Evolutionary conservation across 1,140 invertebrate genomes (phyloP), one percentile per base, ranked within the genome.

Genomic region (Bombus impatiens): DNA sequence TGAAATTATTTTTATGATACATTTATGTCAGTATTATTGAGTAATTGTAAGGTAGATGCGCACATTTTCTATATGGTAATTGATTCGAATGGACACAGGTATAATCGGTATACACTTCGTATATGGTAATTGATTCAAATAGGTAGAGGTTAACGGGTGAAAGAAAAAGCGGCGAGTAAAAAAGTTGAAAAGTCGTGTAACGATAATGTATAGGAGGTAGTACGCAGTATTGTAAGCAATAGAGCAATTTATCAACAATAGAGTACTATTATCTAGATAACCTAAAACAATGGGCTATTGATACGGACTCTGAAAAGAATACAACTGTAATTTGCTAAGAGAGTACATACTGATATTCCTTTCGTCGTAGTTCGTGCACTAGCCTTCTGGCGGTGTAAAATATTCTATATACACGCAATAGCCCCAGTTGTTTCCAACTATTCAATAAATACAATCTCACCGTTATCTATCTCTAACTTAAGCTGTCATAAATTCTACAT

Each of bases 191-290:
- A 78, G 37, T 65, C 25, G 59, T n/a, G 57, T 78, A 62, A 65
- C 76, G 44, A 47, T 53, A 68, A 9, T 37, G 67, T 28, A 28
- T 67, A 32, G n/a, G 3, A 65, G 28, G 18, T 44, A 32, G 28
- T 44, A 42, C n/a, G 18, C 57, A n/a, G 57, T 42, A 78, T 65
- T 78, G 76, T 78, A 78, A 78, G 62, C 76, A 78, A 78, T 78
- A 78, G 76, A 78, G 76, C 76, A 78, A 78, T 78, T 78, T 78
- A 78, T 78, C 76, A 78, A 78, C 76, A 78, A 78, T 78, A 35
- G 76, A 62, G 76, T 22, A 67, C 76, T 78, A 78, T 78, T 78
- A 78, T 65, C 57, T 65, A 65, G 76, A 78, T 65, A 65, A 42
- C 37, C 13, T 78, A 78, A 78, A 78, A 78, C 76, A 78, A 78